Evolutionary conservation across 2,113 vertebrate species (phyloP).

Genomic region (Narcine bancroftii): DNA sequence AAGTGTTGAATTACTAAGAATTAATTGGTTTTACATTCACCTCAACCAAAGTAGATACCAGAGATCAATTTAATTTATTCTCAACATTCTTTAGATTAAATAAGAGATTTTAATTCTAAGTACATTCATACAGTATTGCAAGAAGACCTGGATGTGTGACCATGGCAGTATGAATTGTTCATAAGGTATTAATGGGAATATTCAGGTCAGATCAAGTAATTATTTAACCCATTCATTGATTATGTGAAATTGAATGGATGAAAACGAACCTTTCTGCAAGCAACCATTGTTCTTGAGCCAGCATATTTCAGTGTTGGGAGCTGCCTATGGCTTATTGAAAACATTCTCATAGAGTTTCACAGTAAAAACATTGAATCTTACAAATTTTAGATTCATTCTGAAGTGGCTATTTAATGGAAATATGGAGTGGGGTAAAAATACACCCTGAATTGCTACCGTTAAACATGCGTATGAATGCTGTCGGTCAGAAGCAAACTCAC

Average conservation of each 20-base stretch:
- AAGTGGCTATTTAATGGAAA: neutral
- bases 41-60: neutral
- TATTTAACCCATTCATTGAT: neutral
- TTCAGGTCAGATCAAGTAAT: neutral
- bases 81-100: neutral
- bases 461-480: no score
- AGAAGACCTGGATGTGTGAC: neutral
- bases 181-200: neutral
- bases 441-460: no score
- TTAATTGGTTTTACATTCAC: neutral
- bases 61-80: neutral
- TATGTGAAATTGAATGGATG: neutral
- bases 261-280: neutral
- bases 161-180: neutral
- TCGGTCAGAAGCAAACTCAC: no score
- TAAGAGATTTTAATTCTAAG: neutral
- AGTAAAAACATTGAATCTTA: neutral
- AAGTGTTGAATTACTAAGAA: neutral
- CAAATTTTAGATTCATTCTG: neutral
- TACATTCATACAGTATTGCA: neutral
- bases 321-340: neutral
- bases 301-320: neutral
- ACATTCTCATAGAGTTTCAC: neutral
- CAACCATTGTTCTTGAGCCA: neutral
- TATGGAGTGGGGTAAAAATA: neutral